Evolutionary conservation across 2,888 invertebrate genomes (phyloP), one percentile per base, ranked within the genome.

Genomic region (Chaitophorus viminalis): DNA sequence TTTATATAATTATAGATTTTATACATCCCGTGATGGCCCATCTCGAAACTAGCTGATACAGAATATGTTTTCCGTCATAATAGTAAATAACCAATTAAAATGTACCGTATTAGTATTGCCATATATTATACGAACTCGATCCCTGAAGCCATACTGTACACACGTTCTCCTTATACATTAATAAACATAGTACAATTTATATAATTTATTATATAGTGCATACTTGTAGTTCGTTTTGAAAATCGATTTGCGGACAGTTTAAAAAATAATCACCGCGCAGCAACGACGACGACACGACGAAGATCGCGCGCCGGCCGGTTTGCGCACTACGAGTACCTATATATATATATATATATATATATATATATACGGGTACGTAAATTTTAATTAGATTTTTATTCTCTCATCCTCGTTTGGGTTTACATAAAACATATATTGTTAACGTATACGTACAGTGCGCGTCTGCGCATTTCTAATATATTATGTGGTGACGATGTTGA

Each of bases 401-500:
- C n/a, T 46, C 46, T 14, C 46, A 14, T 46, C 14, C 46, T 46
- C 46, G 46, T 14, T 46, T 46, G 46, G 46, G 14, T 46, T 14
- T 11, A 14, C 14, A 46, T 46, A 1, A n/a, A n/a, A n/a, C n/a
- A n/a, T n/a, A n/a, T n/a, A n/a, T n/a, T n/a, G n/a, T n/a, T n/a
- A n/a, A n/a, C n/a, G n/a, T n/a, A n/a, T n/a, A n/a, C n/a, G n/a
- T 39, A 39, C 36, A 39, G 46, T 46, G 46, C 9, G 46, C 9
- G 46, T 46, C 2, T 46, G 14, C 14, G 46, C 14, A 14, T 14
- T 25, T 33, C 33, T 75, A 75, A 46, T 46, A n/a, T n/a, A n/a
- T n/a, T n/a, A 29, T 46, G 70, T 31, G 70, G 70, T n/a, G 82
- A 74, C 82, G 72, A 74, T 82, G 82, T 82, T 74, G 82, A 82